Evolutionary conservation across 2,888 invertebrate genomes (phyloP).

Genomic region (Drosophila helvetica): DNA sequence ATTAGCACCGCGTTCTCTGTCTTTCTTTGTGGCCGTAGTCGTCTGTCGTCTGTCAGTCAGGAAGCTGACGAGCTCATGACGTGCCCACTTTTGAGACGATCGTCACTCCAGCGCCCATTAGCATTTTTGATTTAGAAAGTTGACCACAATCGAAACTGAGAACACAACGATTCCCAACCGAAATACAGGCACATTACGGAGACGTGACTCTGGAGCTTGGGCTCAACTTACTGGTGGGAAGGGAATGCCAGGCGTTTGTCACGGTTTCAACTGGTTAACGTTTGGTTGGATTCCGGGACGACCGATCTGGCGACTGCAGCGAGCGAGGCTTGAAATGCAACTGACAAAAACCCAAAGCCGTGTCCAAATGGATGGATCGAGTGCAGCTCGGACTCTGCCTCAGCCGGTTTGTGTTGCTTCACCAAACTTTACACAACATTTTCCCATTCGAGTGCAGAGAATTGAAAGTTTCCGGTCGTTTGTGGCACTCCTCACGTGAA

Average conservation of each 20-base stretch:
- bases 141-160: slow-evolving; percentile 27
- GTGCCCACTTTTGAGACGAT: slow-evolving; percentile 31
- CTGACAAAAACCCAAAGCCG: slow-evolving; percentile 48
- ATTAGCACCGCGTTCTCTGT: slow-evolving; percentile 14
- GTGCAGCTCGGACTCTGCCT: slow-evolving; percentile 33
- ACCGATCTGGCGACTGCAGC: slow-evolving; percentile 34
- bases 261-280: not conserved
- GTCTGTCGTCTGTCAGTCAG: slow-evolving; percentile 12
- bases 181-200: not conserved
- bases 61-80: slow-evolving; percentile 24
- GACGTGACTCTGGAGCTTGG: slow-evolving; percentile 4
- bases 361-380: slow-evolving; percentile 35
- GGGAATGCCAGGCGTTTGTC: not conserved
- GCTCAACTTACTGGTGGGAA: not conserved
- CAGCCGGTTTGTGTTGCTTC: slow-evolving; percentile 63
- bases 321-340: slow-evolving; percentile 54
- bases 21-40: slow-evolving; percentile 21
- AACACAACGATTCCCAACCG: slow-evolving; percentile 24
- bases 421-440: slow-evolving; percentile 47
- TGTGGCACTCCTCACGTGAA: slow-evolving; percentile 34
- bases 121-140: slow-evolving; percentile 42
- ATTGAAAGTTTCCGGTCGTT: slow-evolving; percentile 75
- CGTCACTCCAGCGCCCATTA: slow-evolving; percentile 9
- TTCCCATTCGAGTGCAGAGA: slow-evolving; percentile 42
- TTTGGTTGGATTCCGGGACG: not conserved